Base-by-base conservation (phyloP, 2,888 invertebrate genomes). In the Molorchus minor region DNA sequence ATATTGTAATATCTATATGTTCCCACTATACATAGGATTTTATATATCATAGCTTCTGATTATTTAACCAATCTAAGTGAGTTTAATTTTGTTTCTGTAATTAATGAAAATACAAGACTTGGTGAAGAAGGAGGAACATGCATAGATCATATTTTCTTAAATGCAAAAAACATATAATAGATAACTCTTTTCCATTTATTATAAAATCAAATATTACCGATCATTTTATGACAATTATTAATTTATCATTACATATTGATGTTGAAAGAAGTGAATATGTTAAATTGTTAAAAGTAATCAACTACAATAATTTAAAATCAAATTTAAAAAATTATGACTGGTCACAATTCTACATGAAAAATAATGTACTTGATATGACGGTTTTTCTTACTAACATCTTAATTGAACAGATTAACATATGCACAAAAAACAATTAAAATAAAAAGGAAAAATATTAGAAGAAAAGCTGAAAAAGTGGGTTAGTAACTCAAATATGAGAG, bases 401-500 rank as follows among this genome's bases (percentile, higher is more conserved):
- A 25, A 43, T 2, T 3, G n/a, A 30, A 15, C 13, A 45, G 7
- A 29, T 29, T 25, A 29, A 45, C n/a, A 29, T 5, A 25, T 45
- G 30, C 15, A 29, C 21, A n/a, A 45, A 21, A 45, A 1, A 45
- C 36, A 7, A 15, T 36, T 36, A 29, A 16, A 25, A 8, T 25
- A 15, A 45, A 45, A 45, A 17, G 29, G 12, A 19, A 43, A 7
- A 43, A 43, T 7, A 21, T 20, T 20, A 43, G 21, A 43, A 43
- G 43, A 25, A 43, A 43, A 43, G 25, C n/a, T 43, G 13, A 12
- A 21, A 20, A 5, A 45, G 29, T 25, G 29, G 13, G 12, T 19
- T 45, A 16, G 29, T 45, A 29, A 21, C 25, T 13, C 29, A 45
- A 45, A 45, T 16, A 29, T 5, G 10, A 44, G n/a, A 45, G 25